These are phyloP conservation scores for Peromyscus californicus DNA, from an alignment of 2,113 vertebrate species.

Conservation along the genomic window DNA sequence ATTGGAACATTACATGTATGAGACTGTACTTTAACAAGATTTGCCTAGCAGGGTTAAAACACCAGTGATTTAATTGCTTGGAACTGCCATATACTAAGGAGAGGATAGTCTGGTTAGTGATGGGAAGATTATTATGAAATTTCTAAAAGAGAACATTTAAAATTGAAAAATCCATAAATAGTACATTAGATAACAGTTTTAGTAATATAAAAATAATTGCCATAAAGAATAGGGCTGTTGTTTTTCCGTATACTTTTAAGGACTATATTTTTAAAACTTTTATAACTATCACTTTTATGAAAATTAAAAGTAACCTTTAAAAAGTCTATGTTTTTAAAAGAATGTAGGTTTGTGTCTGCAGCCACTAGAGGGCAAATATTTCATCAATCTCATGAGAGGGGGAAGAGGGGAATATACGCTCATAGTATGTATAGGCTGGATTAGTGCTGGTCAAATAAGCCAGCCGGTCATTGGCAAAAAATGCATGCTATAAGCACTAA, in stretches of 20 bases:
- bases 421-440: not conserved
- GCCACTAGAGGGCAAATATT: slow-evolving; percentile 44
- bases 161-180: not conserved
- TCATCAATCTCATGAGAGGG: not conserved
- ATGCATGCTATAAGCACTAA: not conserved
- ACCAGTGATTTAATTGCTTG: not conserved
- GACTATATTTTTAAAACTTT: not conserved
- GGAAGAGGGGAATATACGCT: not conserved
- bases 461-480: not conserved
- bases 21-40: not conserved
- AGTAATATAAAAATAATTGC: not conserved
- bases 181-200: not conserved
- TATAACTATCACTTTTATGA: not conserved
- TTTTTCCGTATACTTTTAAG: not conserved
- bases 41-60: not conserved
- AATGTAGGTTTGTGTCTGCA: not conserved
- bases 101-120: not conserved
- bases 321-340: not conserved
- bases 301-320: slow-evolving; percentile 32
- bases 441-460: not conserved
- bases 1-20: not conserved
- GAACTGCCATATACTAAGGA: not conserved
- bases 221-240: not conserved
- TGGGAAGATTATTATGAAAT: not conserved
- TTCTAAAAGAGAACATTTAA: not conserved